A percentile compares a stretch with the other conserved stretches of the same genome.
Evolutionary conservation across 2,888 invertebrate species (phyloP).

Genomic region (Eudasyphora cyanicolor): DNA sequence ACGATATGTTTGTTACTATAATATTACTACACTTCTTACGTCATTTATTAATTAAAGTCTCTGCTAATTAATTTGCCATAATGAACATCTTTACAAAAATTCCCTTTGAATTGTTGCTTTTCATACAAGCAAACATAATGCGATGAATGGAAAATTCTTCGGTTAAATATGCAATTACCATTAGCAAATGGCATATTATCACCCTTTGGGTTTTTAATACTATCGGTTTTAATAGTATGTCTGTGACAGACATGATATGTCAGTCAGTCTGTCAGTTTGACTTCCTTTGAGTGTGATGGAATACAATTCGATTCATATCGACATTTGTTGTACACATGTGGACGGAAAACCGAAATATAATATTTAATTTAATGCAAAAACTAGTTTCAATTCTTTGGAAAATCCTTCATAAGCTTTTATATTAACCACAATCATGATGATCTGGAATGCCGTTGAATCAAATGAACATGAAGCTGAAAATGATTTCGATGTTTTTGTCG

Average conservation of each 20-base stretch:
- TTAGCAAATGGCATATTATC: neutral
- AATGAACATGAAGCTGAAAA: neutral
- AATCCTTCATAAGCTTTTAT: neutral
- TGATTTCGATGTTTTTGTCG: neutral
- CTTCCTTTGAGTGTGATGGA: too few relatives aligned
- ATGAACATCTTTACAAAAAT: too few relatives aligned
- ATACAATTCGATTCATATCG: neutral
- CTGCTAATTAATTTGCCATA: too few relatives aligned
- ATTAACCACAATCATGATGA: neutral
- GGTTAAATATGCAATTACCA: neutral
- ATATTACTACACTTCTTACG: too few relatives aligned
- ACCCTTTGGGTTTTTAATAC: neutral
- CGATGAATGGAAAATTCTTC: too few relatives aligned
- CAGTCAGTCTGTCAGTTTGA: too few relatives aligned
- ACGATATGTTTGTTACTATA: too few relatives aligned
- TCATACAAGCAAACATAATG: too few relatives aligned
- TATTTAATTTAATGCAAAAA: constrained; percentile 20
- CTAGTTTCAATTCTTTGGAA: constrained; percentile 5
- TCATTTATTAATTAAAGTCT: too few relatives aligned
- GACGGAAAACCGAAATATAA: neutral
- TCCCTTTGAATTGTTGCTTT: too few relatives aligned
- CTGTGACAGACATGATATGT: constrained; percentile 1
- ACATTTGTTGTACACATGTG: neutral
- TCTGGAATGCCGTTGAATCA: too few relatives aligned
- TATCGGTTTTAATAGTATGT: neutral